Conservation (phyloP, 1,140 invertebrate genomes). For the Antheraea mylitta region DNA sequence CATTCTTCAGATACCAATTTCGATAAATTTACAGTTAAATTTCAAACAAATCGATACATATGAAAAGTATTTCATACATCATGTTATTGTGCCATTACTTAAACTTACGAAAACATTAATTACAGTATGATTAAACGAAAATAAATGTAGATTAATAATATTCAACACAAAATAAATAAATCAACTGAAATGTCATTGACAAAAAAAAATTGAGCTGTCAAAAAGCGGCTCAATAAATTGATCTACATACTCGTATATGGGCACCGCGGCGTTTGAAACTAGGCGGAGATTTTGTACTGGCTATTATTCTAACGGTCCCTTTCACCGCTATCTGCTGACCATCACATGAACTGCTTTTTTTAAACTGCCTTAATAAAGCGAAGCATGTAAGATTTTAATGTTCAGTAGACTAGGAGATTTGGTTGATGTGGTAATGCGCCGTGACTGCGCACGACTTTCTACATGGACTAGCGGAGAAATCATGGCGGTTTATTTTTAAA, state of each 20-base stretch:
- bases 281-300: slow-evolving; percentile 52
- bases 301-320: slow-evolving; percentile 72
- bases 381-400: slow-evolving; percentile 74
- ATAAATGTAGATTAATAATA: not conserved
- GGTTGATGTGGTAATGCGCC: slow-evolving; percentile 66
- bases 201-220: slow-evolving; percentile 35
- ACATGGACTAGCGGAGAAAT: slow-evolving; percentile 35
- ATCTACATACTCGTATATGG: slow-evolving; percentile 34
- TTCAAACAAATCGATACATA: no score
- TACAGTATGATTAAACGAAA: slow-evolving; percentile 3
- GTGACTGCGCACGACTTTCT: slow-evolving; percentile 74
- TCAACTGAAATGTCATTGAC: slow-evolving; percentile 28
- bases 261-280: slow-evolving; percentile 36
- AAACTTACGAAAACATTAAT: not conserved
- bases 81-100: not conserved
- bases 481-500: slow-evolving; percentile 39
- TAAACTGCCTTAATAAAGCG: slow-evolving; percentile 71
- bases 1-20: no score
- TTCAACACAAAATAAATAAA: slow-evolving; percentile 19
- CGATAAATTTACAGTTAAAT: no score
- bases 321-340: slow-evolving; percentile 74
- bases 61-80: not conserved
- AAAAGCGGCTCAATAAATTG: slow-evolving; percentile 38
- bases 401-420: slow-evolving; percentile 60
- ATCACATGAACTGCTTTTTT: slow-evolving; percentile 69